Base-by-base conservation (phyloP, 2,113 vertebrate genomes). In the Coturnix japonica region DNA sequence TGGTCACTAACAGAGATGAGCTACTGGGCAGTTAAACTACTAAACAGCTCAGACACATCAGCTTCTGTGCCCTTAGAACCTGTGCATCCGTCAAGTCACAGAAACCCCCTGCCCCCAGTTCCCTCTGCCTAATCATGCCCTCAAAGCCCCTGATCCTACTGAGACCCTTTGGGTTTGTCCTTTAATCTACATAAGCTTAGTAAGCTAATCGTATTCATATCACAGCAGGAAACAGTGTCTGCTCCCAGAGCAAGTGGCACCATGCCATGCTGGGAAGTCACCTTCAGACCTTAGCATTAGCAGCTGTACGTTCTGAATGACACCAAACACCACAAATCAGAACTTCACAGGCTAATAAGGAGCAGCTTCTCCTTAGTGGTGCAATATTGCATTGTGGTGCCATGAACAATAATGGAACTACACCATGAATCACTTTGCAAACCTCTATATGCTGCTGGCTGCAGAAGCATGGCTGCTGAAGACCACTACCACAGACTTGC, bases 131-230 rank as follows among this genome's bases (percentile, higher is more conserved):
- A 85, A 94, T 90, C 86, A 57, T 14, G 61, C 57, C 71, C 67
- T 81, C 79, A 94, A 86, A 87, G 61, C 15, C 51, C 41, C 39
- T 54, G 64, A 91, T 81, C 66, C 31, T 53, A 79, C 57, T 23
- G 25, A 92, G 46, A 93, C 25, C 53, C 46, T 64, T 49, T 7
- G 56, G 71, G 46, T 76, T 83, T 85, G 72, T 41, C 85, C 82
- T 95, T 89, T 92, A 93, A 73, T 92, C 61, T 64, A 59, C 43
- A 20, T 70, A 78, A 91, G 66, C 88, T 85, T 73, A 61, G 51
- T 49, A 35, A 88, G 71, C 47, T 93, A 64, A 91, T 77, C 28
- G 2, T 64, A 66, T 86, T 87, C 79, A 21, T 64, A 75, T 35
- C 79, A 28, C 76, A 91, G 81, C 81, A 84, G 84, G 93, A 93